Base-by-base conservation (phyloP, 1,140 invertebrate species). In the Aradophagus sp. region DNA sequence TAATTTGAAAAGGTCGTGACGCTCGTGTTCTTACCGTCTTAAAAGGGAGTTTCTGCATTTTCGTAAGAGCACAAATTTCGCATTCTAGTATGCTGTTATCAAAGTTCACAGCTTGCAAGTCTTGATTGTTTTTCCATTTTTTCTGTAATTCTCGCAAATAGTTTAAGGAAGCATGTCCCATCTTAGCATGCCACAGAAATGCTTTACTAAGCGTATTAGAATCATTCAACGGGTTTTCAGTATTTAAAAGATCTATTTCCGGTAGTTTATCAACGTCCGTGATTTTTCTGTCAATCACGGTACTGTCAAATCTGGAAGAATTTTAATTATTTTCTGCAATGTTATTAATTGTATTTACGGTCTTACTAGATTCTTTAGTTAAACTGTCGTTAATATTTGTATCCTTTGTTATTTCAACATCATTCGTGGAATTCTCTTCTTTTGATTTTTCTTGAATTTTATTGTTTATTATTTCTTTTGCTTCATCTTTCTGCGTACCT, bases 181-280 rank as follows among this genome's bases (percentile, higher is more conserved):
- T 20, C 3, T 63, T 27, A 1, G 36, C 38, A 19, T 73, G 63
- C 70, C 42, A 45, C 1, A 48, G 19, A 29, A 48, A 35, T 3
- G 31, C 44, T 19, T 47, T 7, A 34, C 34, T 34, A 2, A 7
- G 26, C 27, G 26, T 42, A 2, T 14, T 5, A 42, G 27, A 42
- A 2, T 27, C 5, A 12, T 31, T 11, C 10, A 55, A 42, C 6
- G 39, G 19, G 5, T 26, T 27, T 8, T 42, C 39, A 14, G 26
- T 10, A 23, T 50, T n/a, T 32, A 15, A 10, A 8, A 42, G 5
- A 7, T 42, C 39, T 14, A 26, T 12, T 13, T 26, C 20, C 12
- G 39, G 39, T 2, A 42, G 20, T 12, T 27, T 23, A 3, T 42
- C 39, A 27, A 42, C 12, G 10, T 42, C 27, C 5, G 19, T 42